phyloP scores from a whole-genome alignment of 2,113 vertebrate genomes.

The Pavo muticus region DNA sequence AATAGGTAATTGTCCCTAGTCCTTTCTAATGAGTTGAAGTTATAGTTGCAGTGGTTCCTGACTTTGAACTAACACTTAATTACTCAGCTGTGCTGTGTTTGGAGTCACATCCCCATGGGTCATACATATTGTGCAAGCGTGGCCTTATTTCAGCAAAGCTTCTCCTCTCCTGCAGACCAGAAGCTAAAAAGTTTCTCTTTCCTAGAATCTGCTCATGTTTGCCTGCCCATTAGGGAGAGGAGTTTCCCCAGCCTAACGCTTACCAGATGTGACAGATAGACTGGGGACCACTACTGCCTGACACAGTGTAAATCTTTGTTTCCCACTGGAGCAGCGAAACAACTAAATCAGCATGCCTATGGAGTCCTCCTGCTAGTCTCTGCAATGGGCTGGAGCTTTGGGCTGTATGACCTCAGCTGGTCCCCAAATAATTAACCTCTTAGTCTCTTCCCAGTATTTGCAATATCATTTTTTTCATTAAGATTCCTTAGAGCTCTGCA shows the following conservation, averaged over 20 bases:
- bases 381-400: neutral
- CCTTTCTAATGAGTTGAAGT: neutral
- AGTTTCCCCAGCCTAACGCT: neutral
- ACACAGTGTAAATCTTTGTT: conserved; percentile 51
- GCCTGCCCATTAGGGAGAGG: conserved; percentile 31
- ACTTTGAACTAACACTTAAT: neutral
- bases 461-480: neutral
- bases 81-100: neutral
- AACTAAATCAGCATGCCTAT: conserved; percentile 30
- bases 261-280: neutral
- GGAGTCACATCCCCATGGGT: neutral
- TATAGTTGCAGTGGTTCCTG: neutral
- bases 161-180: neutral
- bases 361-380: conserved; percentile 33
- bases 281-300: neutral
- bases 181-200: neutral
- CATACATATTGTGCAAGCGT: neutral
- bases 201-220: neutral
- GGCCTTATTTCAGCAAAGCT: neutral
- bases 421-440: neutral
- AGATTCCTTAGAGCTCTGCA: neutral
- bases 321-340: conserved; percentile 9
- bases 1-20: conserved; percentile 36
- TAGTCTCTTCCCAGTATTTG: neutral
- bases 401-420: neutral